phyloP scores from a whole-genome alignment of 1,140 invertebrate genomes.

The Littorina saxatilis region DNA sequence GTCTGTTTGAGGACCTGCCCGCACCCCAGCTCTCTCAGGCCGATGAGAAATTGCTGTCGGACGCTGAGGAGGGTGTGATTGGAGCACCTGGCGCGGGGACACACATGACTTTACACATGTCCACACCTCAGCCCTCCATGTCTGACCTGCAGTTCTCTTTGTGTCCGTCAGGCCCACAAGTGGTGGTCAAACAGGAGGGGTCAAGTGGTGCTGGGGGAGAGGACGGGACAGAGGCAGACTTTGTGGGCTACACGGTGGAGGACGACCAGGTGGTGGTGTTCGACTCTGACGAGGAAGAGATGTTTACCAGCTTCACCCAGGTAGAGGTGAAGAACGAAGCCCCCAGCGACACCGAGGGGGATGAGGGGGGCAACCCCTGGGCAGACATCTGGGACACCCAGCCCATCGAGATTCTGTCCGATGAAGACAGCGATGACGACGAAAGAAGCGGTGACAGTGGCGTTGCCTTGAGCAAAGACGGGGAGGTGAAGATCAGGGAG shows the following conservation, averaged over 20 bases:
- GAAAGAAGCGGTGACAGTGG: not conserved
- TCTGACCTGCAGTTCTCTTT: too few species aligned
- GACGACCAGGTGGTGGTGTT: conserved; percentile 26
- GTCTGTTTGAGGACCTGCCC: conserved; percentile 25
- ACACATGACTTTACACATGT: too few species aligned
- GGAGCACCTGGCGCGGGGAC: too few species aligned
- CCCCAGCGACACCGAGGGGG: not conserved
- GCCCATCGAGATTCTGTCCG: not conserved
- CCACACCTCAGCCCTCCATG: too few species aligned
- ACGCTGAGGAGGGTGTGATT: not conserved
- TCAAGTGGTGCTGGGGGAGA: not conserved
- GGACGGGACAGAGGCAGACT: not conserved
- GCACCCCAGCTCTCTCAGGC: not conserved
- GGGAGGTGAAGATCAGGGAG: too few species aligned
- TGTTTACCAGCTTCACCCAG: conserved; percentile 34
- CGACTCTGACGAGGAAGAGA: conserved; percentile 34
- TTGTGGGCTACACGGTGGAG: not conserved
- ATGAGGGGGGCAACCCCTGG: not conserved
- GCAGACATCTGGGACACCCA: not conserved
- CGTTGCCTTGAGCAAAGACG: too few species aligned
- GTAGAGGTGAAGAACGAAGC: conserved; percentile 14
- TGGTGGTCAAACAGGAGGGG: not conserved
- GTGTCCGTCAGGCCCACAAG: too few species aligned
- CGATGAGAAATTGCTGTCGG: not conserved
- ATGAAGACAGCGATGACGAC: not conserved